Base-by-base conservation (phyloP, 2,797 vertebrate species). In the Cheirogaleus major region DNA sequence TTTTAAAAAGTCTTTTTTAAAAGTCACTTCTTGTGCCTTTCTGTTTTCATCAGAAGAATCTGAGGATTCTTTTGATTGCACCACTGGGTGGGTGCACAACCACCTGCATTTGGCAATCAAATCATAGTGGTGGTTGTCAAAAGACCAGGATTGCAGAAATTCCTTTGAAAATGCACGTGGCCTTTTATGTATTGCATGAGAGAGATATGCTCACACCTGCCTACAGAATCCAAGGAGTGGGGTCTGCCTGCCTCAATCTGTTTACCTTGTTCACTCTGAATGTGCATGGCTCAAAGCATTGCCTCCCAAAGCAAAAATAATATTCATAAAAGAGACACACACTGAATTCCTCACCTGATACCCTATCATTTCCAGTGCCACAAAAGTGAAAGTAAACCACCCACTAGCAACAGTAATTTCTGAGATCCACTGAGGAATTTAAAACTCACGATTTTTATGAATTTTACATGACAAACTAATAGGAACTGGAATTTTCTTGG, bases 101-200 rank as follows among this genome's bases (percentile, higher is more conserved):
- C 96, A 96, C 89, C 82, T 91, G 93, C n/a, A 55, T 25, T 96
- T 89, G 89, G 83, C 80, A 87, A 55, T 87, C 79, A 87, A 84
- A 90, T 57, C 4, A 0, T 18, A 73, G 65, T 10, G 20, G 59
- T 91, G 65, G 82, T 73, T 95, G 79, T 97, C 89, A 91, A 96
- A 94, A 89, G 70, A 65, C 55, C 6, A n/a, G 75, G 38, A 41
- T 30, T 89, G 94, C 82, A 94, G 86, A 93, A 79, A 86, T 92
- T 70, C 63, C 96, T 97, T 89, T 96, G 95, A 96, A 95, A 96
- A 67, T 73, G 43, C 93, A 88, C 22, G 0, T 89, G 86, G 73
- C 25, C 75, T 89, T 96, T 97, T 52, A 84, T 84, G 69, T 55
- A 18, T 6, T 30, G 38, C 93, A 67, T 72, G 89, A 91, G 75